Percentiles rank a stretch among this genome's conserved stretches.
Conservation (phyloP, 2,797 vertebrate species). For the Halcyon smyrnensis region DNA sequence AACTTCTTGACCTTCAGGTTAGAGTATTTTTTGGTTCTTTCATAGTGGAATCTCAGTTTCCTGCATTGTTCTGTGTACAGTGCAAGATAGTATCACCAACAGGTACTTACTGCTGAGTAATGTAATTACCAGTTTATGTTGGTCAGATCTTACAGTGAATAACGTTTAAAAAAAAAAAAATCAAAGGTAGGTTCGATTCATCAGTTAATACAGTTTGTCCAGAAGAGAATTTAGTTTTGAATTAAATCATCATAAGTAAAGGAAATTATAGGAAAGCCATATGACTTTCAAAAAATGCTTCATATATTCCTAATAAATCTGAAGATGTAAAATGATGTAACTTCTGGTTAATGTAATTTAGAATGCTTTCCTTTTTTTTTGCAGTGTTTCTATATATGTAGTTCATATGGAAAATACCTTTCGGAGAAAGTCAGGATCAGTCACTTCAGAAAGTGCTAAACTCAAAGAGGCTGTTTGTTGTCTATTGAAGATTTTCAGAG, state of each 20-base stretch:
- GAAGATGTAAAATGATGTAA: not conserved
- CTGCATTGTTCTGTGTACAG: not conserved
- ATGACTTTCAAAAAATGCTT: not conserved
- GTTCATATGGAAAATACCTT: constrained; percentile 5
- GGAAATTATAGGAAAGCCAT: not conserved
- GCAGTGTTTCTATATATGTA: not conserved
- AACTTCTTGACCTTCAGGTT: not conserved
- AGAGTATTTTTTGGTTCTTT: not conserved
- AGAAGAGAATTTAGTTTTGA: not conserved
- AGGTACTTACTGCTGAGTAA: not conserved
- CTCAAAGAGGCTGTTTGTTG: constrained; percentile 46
- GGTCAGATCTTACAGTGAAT: not conserved
- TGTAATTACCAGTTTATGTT: not conserved
- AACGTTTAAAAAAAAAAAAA: not conserved
- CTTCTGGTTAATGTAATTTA: not conserved
- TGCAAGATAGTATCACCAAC: not conserved
- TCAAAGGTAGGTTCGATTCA: not conserved
- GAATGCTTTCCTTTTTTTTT: not conserved
- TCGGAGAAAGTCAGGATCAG: constrained; percentile 2
- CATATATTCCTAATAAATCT: not conserved
- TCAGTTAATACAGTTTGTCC: not conserved
- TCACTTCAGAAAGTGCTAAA: constrained; percentile 25
- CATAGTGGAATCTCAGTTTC: not conserved
- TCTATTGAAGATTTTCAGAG: constrained; percentile 25
- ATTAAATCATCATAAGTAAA: not conserved